Evolutionary conservation across 2,113 vertebrate genomes (phyloP).

Genomic region (Mus pahari): DNA sequence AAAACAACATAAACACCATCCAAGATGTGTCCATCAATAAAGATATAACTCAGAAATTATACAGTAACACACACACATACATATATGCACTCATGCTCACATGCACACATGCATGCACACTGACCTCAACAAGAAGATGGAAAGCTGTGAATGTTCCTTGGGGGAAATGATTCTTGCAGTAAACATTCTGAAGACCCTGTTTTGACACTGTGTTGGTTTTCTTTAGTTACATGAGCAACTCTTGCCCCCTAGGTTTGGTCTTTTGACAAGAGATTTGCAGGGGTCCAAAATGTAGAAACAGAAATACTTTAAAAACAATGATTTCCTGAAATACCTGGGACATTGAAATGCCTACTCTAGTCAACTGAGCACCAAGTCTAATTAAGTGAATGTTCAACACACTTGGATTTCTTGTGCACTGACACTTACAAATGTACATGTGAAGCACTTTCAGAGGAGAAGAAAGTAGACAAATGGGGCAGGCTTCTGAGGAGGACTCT

Average conservation of each 20-base stretch:
- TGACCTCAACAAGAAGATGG: neutral
- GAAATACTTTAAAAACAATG: neutral
- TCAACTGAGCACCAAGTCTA: constrained; percentile 13
- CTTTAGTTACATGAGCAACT: neutral
- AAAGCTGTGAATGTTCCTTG: neutral
- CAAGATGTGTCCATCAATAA: neutral
- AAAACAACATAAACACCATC: neutral
- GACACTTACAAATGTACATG: neutral
- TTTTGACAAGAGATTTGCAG: neutral
- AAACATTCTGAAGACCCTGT: neutral
- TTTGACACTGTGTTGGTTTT: neutral
- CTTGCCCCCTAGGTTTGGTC: neutral
- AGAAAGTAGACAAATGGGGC: constrained; percentile 10
- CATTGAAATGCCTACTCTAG: constrained; percentile 23
- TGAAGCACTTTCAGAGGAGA: constrained; percentile 8
- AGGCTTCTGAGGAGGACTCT: constrained; percentile 22
- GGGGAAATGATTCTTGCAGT: neutral
- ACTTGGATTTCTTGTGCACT: constrained; percentile 63
- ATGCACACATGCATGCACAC: neutral
- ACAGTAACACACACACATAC: neutral
- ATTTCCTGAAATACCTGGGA: neutral
- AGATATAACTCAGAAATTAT: neutral
- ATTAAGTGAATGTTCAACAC: constrained; percentile 55
- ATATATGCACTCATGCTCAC: neutral
- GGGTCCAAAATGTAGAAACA: neutral